A percentile compares a stretch with the other conserved stretches of the same genome.
phyloP scores from a whole-genome alignment of 2,888 invertebrate species.

The Morpho achilles region DNA sequence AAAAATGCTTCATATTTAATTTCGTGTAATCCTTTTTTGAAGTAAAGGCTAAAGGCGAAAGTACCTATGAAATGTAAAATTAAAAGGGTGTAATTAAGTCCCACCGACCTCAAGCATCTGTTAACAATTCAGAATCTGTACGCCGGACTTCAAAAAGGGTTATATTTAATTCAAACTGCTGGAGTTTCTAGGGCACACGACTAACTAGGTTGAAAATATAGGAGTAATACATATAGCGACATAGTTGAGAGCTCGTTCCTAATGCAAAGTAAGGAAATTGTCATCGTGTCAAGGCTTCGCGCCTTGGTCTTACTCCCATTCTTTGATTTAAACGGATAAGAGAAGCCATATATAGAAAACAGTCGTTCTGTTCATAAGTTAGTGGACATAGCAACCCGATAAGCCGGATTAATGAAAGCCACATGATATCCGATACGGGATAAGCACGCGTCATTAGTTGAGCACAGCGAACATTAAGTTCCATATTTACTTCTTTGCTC shows the following conservation, averaged over 20 bases:
- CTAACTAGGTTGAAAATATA: slow-evolving; percentile 18
- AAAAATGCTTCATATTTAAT: too few relatives aligned
- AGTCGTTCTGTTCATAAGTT: slow-evolving; percentile 15
- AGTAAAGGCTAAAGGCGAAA: slow-evolving; percentile 32
- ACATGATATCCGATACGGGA: slow-evolving; percentile 13
- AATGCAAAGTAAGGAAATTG: not conserved
- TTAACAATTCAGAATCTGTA: slow-evolving; percentile 40
- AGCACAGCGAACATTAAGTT: too few relatives aligned
- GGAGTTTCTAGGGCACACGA: slow-evolving; percentile 10
- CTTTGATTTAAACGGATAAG: slow-evolving; percentile 20
- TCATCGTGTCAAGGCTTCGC: slow-evolving; percentile 24
- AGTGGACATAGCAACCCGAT: slow-evolving; percentile 13
- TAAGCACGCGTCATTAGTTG: not conserved
- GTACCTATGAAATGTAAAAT: slow-evolving; percentile 59
- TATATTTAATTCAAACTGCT: slow-evolving; percentile 28
- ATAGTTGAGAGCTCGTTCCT: slow-evolving; percentile 2
- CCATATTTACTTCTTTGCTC: too few relatives aligned
- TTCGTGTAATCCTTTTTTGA: too few relatives aligned
- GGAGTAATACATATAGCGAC: not conserved
- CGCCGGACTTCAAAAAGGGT: slow-evolving; percentile 29
- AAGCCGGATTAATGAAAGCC: slow-evolving; percentile 19
- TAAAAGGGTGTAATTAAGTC: slow-evolving; percentile 44
- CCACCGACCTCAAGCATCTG: slow-evolving; percentile 30
- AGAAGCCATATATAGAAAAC: slow-evolving; percentile 23
- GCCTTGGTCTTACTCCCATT: slow-evolving; percentile 23